phyloP scores from a whole-genome alignment of 2,797 vertebrate species.

The Cossypha caffra region DNA sequence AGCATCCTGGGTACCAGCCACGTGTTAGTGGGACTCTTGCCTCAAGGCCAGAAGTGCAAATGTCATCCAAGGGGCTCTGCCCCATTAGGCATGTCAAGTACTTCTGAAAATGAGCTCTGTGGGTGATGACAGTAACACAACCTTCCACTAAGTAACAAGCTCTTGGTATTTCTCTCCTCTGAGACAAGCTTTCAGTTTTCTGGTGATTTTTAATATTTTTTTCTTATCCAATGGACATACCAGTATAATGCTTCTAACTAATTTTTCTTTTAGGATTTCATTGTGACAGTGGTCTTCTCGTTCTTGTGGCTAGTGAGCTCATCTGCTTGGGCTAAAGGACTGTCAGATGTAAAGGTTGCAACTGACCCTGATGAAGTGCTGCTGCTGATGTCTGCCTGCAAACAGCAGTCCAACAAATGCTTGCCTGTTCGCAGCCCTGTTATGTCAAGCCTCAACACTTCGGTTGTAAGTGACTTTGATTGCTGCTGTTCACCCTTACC shows the following conservation, averaged over 20 bases:
- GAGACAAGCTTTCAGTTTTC: neutral
- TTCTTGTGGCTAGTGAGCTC: slow-evolving; percentile 98
- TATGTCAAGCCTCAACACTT: slow-evolving; percentile 97
- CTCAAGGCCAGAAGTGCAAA: neutral
- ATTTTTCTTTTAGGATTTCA: slow-evolving; percentile 87
- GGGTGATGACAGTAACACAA: neutral
- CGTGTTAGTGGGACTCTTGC: neutral
- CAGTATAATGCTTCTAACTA: slow-evolving; percentile 37
- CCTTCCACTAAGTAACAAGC: neutral
- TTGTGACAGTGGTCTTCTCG: slow-evolving; percentile 96
- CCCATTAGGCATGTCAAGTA: fast-evolving
- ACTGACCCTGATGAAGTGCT: slow-evolving; percentile 93
- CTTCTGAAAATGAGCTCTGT: neutral
- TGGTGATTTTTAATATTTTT: neutral
- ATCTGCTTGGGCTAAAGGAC: slow-evolving; percentile 96
- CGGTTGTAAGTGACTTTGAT: slow-evolving; percentile 87
- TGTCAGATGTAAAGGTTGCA: slow-evolving; percentile 93
- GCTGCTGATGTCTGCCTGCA: slow-evolving; percentile 92
- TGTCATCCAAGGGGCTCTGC: neutral
- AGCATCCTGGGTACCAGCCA: neutral
- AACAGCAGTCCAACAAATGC: slow-evolving; percentile 90
- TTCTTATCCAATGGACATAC: neutral
- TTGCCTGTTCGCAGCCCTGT: slow-evolving; percentile 85
- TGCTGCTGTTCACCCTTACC: neutral
- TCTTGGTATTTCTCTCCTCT: neutral